Evolutionary conservation across 2,113 vertebrate genomes (phyloP).

Genomic region (Chamaea fasciata): DNA sequence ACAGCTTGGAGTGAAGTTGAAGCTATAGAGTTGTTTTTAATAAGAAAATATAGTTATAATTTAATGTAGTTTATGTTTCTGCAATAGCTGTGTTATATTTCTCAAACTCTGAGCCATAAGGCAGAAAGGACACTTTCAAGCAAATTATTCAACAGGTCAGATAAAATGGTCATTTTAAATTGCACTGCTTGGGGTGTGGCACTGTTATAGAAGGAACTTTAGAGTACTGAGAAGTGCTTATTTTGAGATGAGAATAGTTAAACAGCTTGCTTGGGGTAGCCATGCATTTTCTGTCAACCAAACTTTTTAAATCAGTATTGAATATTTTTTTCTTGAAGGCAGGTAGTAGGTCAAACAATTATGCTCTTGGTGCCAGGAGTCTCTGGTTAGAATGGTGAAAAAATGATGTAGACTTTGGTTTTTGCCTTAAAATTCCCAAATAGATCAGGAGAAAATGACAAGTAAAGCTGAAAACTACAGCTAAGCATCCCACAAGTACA

Average conservation of each 20-base stretch:
- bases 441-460: background rate
- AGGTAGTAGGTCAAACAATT: background rate
- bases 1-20: constrained; percentile 32
- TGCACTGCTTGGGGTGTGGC: background rate
- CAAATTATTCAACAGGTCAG: constrained; percentile 39
- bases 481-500: background rate
- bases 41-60: constrained; percentile 34
- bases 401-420: background rate
- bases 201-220: background rate
- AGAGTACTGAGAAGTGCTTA: background rate
- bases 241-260: background rate
- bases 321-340: background rate
- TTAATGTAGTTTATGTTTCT: constrained; percentile 48
- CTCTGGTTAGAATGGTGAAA: background rate
- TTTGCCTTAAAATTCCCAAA: background rate
- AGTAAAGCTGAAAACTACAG: background rate
- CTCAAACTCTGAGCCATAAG: background rate
- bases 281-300: background rate
- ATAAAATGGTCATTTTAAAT: constrained; percentile 33
- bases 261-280: background rate
- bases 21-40: constrained; percentile 26
- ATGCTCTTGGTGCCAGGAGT: background rate
- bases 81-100: constrained; percentile 17
- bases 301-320: background rate
- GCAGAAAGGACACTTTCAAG: background rate